Evolutionary conservation across 2,113 vertebrate genomes (phyloP).

Genomic region (Morphnarchus princeps): DNA sequence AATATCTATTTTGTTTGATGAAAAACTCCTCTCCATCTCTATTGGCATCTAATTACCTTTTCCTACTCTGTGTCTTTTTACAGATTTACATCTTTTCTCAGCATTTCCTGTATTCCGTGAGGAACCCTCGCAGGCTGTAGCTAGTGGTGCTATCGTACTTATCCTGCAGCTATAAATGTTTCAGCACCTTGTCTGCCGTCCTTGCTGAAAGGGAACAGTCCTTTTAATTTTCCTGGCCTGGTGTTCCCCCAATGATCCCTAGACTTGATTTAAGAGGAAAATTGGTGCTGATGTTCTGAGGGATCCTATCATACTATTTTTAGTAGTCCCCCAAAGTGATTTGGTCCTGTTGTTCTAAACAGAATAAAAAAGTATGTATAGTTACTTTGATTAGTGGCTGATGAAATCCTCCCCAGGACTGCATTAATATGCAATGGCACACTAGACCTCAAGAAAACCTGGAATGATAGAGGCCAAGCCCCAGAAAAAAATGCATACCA

Average conservation of each 20-base stretch:
- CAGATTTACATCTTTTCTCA: background rate
- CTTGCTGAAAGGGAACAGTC: background rate
- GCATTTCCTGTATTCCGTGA: background rate
- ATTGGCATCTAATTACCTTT: background rate
- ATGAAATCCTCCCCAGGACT: background rate
- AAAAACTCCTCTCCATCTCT: background rate
- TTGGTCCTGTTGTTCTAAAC: background rate
- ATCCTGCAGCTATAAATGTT: background rate
- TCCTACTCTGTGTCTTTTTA: background rate
- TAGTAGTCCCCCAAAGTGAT: background rate
- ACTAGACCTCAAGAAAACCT: background rate
- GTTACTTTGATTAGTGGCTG: background rate
- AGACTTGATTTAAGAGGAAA: background rate
- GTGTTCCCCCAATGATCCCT: background rate
- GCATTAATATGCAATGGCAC: background rate
- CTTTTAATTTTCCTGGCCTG: background rate
- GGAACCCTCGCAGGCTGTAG: background rate
- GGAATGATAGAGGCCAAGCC: background rate
- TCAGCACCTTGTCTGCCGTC: background rate
- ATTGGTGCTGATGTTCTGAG: background rate
- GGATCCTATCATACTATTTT: background rate
- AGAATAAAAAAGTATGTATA: background rate
- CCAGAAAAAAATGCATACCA: background rate
- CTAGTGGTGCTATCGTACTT: background rate
- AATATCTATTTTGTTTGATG: background rate